A percentile compares a stretch with the other conserved stretches of the same genome.
phyloP scores from a whole-genome alignment of 2,113 vertebrate species.

The Sebastes fasciatus region DNA sequence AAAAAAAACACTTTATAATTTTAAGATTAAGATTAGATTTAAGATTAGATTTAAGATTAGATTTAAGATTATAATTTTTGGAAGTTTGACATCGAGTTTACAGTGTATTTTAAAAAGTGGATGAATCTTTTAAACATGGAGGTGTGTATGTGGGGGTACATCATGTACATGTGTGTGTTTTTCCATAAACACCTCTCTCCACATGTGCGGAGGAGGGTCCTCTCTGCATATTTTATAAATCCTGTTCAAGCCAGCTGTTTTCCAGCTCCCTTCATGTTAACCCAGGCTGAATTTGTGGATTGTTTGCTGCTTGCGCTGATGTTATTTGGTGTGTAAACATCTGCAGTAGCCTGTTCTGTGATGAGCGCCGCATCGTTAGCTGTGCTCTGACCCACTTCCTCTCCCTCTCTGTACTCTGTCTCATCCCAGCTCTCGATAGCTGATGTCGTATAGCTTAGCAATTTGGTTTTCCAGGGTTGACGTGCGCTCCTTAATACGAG shows the following conservation, averaged over 20 bases:
- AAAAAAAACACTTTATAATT: not conserved
- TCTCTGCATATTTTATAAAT: constrained; percentile 53
- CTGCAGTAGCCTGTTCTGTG: constrained; percentile 60
- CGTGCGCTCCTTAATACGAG: not conserved
- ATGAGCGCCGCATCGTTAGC: constrained; percentile 52
- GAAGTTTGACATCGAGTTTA: not conserved
- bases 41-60: too few relatives aligned
- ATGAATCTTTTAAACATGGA: not conserved
- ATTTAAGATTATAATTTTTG: not conserved
- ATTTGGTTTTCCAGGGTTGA: constrained; percentile 23
- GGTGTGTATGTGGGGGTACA: not conserved
- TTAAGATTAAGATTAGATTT: too few relatives aligned
- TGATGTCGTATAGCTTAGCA: constrained; percentile 10
- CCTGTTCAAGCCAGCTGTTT: constrained; percentile 58
- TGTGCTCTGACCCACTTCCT: constrained; percentile 65
- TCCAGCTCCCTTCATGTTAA: constrained; percentile 11
- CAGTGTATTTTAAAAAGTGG: not conserved
- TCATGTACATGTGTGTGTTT: not conserved
- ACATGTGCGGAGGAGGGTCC: constrained; percentile 28
- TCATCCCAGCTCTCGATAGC: constrained; percentile 23
- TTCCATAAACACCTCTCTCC: constrained; percentile 5
- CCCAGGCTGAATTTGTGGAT: constrained; percentile 9
- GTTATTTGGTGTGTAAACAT: constrained; percentile 70
- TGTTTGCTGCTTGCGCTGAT: constrained; percentile 51
- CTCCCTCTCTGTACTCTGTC: constrained; percentile 15